Conservation (phyloP, 2,888 invertebrate genomes). For the Eristalinus sepulchralis region DNA sequence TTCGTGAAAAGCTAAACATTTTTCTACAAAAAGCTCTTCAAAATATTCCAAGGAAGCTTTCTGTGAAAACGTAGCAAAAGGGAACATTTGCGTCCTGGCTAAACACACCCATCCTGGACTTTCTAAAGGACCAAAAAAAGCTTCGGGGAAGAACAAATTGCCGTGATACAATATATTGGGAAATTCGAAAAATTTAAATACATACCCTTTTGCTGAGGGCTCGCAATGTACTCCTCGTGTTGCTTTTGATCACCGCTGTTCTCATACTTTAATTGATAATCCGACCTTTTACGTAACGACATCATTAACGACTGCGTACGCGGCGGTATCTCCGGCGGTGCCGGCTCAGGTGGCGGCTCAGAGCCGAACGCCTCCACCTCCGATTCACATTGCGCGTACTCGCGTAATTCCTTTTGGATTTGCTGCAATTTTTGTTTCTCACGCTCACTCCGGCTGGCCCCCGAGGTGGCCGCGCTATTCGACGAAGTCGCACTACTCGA, state of each 20-base stretch:
- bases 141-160: not conserved
- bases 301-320: conserved; percentile 89
- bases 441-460: conserved; percentile 74
- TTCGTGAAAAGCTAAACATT: not conserved
- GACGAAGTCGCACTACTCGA: conserved; percentile 83
- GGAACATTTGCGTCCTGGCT: not conserved
- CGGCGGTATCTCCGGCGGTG: conserved; percentile 93
- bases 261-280: conserved; percentile 80
- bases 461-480: conserved; percentile 73
- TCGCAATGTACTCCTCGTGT: conserved; percentile 81
- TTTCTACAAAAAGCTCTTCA: not conserved
- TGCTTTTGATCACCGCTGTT: conserved; percentile 79
- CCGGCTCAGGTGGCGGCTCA: conserved; percentile 92
- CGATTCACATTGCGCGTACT: conserved; percentile 77
- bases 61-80: not conserved
- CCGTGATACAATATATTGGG: not conserved
- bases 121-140: not conserved
- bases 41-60: not conserved
- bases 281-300: conserved; percentile 80
- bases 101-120: not conserved
- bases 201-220: conserved; percentile 77
- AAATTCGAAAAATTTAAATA: not conserved
- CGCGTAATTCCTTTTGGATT: conserved; percentile 75
- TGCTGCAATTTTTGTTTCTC: conserved; percentile 75
- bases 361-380: conserved; percentile 73